These are phyloP conservation scores for Mormyrops attenuatus DNA, from an alignment of 2,797 vertebrate genomes.

Conservation along the genomic window DNA sequence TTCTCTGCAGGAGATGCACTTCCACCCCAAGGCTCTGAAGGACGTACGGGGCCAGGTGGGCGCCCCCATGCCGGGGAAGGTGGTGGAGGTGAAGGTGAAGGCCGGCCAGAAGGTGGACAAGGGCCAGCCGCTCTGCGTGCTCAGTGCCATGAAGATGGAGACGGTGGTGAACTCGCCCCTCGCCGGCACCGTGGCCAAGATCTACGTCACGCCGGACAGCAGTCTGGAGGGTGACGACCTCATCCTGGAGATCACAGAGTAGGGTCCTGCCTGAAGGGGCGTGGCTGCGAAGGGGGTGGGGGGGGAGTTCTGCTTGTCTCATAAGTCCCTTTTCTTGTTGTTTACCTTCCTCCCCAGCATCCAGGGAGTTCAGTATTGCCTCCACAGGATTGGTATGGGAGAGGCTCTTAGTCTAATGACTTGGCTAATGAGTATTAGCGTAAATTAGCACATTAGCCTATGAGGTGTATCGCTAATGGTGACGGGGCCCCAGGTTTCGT, in stretches of 20 bases:
- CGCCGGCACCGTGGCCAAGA: conserved; percentile 65
- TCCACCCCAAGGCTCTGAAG: conserved; percentile 88
- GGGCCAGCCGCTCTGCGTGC: conserved; percentile 83
- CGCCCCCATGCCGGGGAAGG: conserved; percentile 91
- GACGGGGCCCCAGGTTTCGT: background rate
- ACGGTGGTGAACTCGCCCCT: conserved; percentile 85
- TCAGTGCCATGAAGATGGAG: conserved; percentile 98
- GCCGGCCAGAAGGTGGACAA: conserved; percentile 71
- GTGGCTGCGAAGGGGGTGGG: background rate
- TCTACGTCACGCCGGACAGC: conserved; percentile 69
- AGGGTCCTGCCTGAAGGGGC: conserved; percentile 12
- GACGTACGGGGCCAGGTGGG: conserved; percentile 86
- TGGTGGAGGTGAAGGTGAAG: conserved; percentile 82
- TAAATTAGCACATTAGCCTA: conserved; percentile 5
- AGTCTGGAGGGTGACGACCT: conserved; percentile 87
- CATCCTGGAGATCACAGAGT: conserved; percentile 78
- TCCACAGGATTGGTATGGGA: background rate
- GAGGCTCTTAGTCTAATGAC: conserved; percentile 8
- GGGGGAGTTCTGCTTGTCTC: background rate
- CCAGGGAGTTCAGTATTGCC: background rate
- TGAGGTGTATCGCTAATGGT: background rate
- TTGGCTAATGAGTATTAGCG: conserved; percentile 3
- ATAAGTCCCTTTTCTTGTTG: background rate
- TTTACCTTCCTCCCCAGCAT: background rate
- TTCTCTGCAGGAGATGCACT: conserved; percentile 79